Base-by-base conservation (phyloP, 2,888 invertebrate genomes). In the Epiblema foenella region DNA sequence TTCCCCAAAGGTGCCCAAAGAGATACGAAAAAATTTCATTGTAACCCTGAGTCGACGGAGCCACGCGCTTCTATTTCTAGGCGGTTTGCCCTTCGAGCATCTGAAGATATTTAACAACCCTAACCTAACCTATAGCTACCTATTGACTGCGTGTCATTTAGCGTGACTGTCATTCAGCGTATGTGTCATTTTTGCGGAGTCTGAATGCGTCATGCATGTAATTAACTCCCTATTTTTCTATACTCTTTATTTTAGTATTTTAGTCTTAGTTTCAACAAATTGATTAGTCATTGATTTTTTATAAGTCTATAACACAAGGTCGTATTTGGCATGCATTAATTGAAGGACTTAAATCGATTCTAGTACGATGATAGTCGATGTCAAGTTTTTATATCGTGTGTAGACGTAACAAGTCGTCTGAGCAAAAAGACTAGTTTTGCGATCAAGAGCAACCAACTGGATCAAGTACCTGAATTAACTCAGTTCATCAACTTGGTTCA, bases 401-500 rank as follows among this genome's bases (percentile, higher is more conserved):
- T 39, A 17, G 37, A 63, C 63, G 63, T 63, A 63, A 63, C 52
- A 63, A 63, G 63, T 37, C 15, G 51, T 63, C 37, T 3, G 37
- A n/a, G 51, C 63, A 63, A 63, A 63, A 60, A 63, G 9, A 52
- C 52, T 52, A 52, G 51, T 63, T 52, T 52, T 63, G 51, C 63
- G 63, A 63, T 63, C 63, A 63, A 63, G 63, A 52, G 63, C 63
- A 63, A 15, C 15, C 52, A 63, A 63, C 52, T 63, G 63, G 63
- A 63, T 52, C 63, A 52, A 52, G 63, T 37, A 33, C 62, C n/a
- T 63, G 51, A 20, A 52, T 37, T 20, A 37, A 51, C 18, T 63
- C 63, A 52, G 63, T 63, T 52, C 37, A 63, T 63, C 33, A 63
- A 51, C 62, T 51, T 63, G 63, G 20, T 37, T 52, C 51, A 17